Conservation (phyloP, 2,113 vertebrate species). For the Vidua chalybeata region DNA sequence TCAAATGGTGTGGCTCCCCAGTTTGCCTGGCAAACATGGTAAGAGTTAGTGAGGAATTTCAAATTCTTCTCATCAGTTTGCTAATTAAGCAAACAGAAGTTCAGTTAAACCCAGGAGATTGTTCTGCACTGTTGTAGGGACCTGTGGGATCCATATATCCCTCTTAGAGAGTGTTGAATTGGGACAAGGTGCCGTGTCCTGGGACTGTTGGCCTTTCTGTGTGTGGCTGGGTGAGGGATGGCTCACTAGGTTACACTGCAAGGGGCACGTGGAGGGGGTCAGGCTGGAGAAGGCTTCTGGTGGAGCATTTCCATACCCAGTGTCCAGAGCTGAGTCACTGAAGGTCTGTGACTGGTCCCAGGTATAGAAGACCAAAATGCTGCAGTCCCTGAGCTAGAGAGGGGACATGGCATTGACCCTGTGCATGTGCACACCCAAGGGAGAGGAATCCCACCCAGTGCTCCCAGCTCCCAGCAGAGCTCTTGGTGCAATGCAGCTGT, state of each 20-base stretch:
- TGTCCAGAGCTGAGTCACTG: neutral
- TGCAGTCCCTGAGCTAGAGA: neutral
- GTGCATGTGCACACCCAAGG: neutral
- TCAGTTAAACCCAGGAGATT: neutral
- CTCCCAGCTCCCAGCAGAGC: neutral
- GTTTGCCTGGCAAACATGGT: neutral
- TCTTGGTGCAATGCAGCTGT: neutral
- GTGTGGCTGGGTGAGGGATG: neutral
- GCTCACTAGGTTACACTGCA: neutral
- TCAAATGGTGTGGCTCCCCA: neutral
- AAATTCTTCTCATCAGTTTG: neutral
- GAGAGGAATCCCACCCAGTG: neutral
- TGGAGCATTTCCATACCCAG: neutral
- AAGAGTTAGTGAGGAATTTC: neutral
- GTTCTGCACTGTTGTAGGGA: neutral
- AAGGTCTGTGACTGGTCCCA: neutral
- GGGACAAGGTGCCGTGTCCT: accelerated
- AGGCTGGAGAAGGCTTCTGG: neutral
- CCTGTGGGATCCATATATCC: neutral
- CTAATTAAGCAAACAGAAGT: neutral
- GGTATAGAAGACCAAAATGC: neutral
- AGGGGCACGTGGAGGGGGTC: neutral
- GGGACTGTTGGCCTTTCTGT: neutral
- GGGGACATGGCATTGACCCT: neutral
- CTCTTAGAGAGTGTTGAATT: neutral